Evolutionary conservation across 2,888 invertebrate genomes (phyloP).

Genomic region (Neoaliturus tenellus): DNA sequence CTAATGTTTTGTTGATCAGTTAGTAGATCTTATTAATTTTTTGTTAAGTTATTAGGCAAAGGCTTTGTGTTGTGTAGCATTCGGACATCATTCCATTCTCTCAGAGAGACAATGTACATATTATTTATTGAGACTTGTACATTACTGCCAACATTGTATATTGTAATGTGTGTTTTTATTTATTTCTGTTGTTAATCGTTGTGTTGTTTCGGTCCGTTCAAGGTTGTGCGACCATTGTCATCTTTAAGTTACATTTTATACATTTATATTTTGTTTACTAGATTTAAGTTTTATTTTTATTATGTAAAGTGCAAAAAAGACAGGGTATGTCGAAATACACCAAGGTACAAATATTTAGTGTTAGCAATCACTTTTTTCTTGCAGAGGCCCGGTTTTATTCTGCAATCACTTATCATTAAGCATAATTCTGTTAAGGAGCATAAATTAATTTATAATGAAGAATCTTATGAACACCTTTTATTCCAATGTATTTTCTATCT

Average conservation of each 20-base stretch:
- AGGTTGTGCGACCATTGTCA: slow-evolving; percentile 20
- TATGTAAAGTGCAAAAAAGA: neutral
- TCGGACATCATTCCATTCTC: slow-evolving; percentile 21
- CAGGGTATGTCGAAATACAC: slow-evolving; percentile 16
- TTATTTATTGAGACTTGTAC: slow-evolving; percentile 36
- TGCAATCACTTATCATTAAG: neutral
- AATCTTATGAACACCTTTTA: too few species aligned
- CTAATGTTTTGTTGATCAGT: neutral
- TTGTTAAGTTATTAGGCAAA: neutral
- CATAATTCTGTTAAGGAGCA: too few species aligned
- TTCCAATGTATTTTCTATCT: neutral
- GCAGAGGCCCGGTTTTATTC: neutral
- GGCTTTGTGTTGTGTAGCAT: neutral
- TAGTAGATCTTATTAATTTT: neutral
- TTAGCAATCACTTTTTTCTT: neutral
- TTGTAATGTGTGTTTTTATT: slow-evolving; percentile 15
- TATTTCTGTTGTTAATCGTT: slow-evolving; percentile 16
- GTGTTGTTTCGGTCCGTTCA: neutral
- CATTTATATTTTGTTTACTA: slow-evolving; percentile 15
- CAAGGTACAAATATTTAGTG: neutral
- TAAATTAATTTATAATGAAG: too few species aligned
- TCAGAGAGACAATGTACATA: slow-evolving; percentile 7
- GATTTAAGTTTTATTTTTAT: neutral
- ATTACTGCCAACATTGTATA: slow-evolving; percentile 39
- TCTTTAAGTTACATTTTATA: slow-evolving; percentile 12